These are phyloP conservation scores for Caenorhabditis wallacei DNA, from an alignment of 2,888 invertebrate genomes.

Conservation along the genomic window DNA sequence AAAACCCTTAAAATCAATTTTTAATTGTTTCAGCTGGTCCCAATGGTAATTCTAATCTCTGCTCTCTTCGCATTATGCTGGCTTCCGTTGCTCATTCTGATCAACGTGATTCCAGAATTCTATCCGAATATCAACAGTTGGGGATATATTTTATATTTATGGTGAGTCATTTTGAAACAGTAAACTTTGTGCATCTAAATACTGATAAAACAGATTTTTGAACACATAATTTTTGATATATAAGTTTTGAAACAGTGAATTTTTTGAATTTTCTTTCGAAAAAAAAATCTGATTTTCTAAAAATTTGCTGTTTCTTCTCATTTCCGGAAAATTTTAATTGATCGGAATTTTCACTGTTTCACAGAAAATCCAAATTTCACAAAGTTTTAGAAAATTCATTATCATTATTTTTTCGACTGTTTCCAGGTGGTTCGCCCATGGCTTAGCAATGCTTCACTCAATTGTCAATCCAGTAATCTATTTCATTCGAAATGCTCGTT, in stretches of 20 bases:
- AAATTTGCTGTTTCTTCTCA: too few species aligned
- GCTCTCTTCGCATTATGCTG: conserved; percentile 82
- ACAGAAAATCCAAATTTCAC: too few species aligned
- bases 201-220: too few species aligned
- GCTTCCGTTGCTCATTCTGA: conserved; percentile 82
- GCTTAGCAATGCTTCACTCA: conserved; percentile 82
- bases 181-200: too few species aligned
- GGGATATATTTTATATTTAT: conserved; percentile 81
- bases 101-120: conserved; percentile 79
- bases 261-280: too few species aligned
- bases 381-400: too few species aligned
- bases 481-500: conserved; percentile 85
- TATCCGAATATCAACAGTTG: conserved; percentile 76
- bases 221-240: too few species aligned
- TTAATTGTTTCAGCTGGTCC: conserved; percentile 77
- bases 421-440: conserved; percentile 81
- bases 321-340: too few species aligned
- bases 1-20: not conserved
- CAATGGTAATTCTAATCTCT: conserved; percentile 82
- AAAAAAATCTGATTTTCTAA: too few species aligned
- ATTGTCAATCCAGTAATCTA: conserved; percentile 82
- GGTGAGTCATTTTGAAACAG: conserved; percentile 62
- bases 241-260: too few species aligned
- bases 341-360: too few species aligned
- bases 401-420: not conserved